Evolutionary conservation across 2,888 invertebrate genomes (phyloP).

Genomic region (Achlya flavicornis): DNA sequence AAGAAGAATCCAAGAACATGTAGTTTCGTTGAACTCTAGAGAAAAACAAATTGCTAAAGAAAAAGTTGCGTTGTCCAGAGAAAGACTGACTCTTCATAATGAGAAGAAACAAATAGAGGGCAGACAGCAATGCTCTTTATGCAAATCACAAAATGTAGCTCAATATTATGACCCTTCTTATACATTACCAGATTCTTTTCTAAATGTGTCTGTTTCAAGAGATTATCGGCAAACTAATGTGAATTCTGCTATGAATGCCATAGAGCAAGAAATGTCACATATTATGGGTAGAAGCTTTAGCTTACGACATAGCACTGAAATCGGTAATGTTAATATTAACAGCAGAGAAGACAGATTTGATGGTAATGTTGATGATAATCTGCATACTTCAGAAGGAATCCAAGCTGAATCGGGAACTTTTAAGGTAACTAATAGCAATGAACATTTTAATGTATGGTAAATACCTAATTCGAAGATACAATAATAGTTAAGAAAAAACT

Average conservation of each 20-base stretch:
- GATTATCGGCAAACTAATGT: conserved; percentile 57
- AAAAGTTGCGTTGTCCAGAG: conserved; percentile 84
- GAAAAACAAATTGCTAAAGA: conserved; percentile 86
- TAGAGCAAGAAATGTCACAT: conserved; percentile 72
- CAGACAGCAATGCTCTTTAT: conserved; percentile 71
- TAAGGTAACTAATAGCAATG: conserved; percentile 40
- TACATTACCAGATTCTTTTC: conserved; percentile 50
- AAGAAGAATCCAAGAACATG: conserved; percentile 82
- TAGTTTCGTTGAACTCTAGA: conserved; percentile 78
- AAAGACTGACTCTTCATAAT: conserved; percentile 82
- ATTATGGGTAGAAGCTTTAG: conserved; percentile 62
- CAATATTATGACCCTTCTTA: conserved; percentile 51
- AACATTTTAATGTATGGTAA: conserved; percentile 10
- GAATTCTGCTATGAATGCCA: conserved; percentile 59
- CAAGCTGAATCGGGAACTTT: conserved; percentile 47
- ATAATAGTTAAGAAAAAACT: too few species aligned
- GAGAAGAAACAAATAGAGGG: conserved; percentile 77
- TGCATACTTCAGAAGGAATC: conserved; percentile 35
- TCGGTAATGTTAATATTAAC: conserved; percentile 32
- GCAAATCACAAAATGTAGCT: conserved; percentile 60
- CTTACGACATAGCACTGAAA: conserved; percentile 49
- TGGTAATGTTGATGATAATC: conserved; percentile 26
- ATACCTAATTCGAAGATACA: too few species aligned
- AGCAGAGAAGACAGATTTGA: conserved; percentile 24
- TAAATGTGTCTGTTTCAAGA: conserved; percentile 58